Percentiles rank a stretch among this genome's conserved stretches.
phyloP scores from a whole-genome alignment of 2,888 invertebrate species.

The Rhingia campestris region DNA sequence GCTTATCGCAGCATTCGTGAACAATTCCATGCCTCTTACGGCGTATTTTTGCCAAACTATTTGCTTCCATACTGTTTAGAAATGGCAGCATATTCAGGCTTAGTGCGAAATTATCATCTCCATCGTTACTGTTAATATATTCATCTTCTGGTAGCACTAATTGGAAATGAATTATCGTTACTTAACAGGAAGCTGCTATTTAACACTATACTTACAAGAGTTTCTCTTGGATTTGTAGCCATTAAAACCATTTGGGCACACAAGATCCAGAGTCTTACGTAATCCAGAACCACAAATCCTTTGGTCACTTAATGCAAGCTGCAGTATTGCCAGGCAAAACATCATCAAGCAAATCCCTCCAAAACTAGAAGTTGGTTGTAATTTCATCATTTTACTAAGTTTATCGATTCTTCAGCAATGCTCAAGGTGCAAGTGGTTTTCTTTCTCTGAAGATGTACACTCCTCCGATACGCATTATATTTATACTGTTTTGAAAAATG shows the following conservation, averaged over 20 bases:
- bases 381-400: conserved; percentile 14
- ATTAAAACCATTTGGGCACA: conserved; percentile 41
- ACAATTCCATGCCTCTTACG: conserved; percentile 76
- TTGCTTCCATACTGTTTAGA: conserved; percentile 74
- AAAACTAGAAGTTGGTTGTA: conserved; percentile 3
- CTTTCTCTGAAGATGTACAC: conserved; percentile 10
- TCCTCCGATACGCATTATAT: conserved; percentile 15
- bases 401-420: background rate
- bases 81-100: conserved; percentile 70
- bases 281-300: conserved; percentile 33
- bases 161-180: background rate
- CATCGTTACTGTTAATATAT: background rate
- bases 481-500: conserved; percentile 10
- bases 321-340: conserved; percentile 8
- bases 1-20: conserved; percentile 78
- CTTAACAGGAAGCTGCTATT: background rate
- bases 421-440: background rate
- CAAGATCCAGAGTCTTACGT: conserved; percentile 28
- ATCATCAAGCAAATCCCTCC: background rate
- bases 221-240: conserved; percentile 32
- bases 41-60: conserved; percentile 75
- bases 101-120: conserved; percentile 17
- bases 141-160: conserved; percentile 32
- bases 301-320: conserved; percentile 7
- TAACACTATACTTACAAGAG: conserved; percentile 31